These are phyloP conservation scores for Xestia rhomboidea DNA, from an alignment of 2,888 invertebrate species.

Conservation along the genomic window DNA sequence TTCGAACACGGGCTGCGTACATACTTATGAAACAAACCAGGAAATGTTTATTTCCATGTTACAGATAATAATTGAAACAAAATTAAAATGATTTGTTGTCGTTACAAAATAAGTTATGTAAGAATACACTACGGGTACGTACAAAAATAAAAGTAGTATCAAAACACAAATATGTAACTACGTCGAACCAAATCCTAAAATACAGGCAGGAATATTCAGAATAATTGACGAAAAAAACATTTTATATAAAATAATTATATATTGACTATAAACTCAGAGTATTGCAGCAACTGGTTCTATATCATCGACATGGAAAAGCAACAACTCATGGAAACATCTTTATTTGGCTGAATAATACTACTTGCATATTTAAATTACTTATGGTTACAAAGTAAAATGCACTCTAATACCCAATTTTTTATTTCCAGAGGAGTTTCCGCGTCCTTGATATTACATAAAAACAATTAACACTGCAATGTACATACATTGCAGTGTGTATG, in stretches of 20 bases:
- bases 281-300: slow-evolving; percentile 14
- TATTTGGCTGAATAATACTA: slow-evolving; percentile 60
- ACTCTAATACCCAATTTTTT: slow-evolving; percentile 35
- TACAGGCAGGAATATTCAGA: slow-evolving; percentile 35
- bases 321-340: slow-evolving; percentile 26
- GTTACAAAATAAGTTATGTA: slow-evolving; percentile 30
- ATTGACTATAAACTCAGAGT: slow-evolving; percentile 16
- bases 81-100: background rate
- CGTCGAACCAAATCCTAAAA: slow-evolving; percentile 30
- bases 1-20: slow-evolving; percentile 33
- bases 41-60: slow-evolving; percentile 29
- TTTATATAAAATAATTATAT: slow-evolving; percentile 6
- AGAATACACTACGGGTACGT: slow-evolving; percentile 47
- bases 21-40: slow-evolving; percentile 18
- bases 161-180: slow-evolving; percentile 52
- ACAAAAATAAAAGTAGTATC: slow-evolving; percentile 53
- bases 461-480: background rate
- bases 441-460: slow-evolving; percentile 14
- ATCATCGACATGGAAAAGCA: slow-evolving; percentile 36
- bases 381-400: slow-evolving; percentile 44
- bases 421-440: slow-evolving; percentile 31
- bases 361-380: slow-evolving; percentile 49
- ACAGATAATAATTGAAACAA: background rate
- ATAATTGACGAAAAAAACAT: slow-evolving; percentile 20
- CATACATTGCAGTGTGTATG: background rate